Evolutionary conservation across 2,797 vertebrate species (phyloP).

Genomic region (Pempheris klunzingeri): DNA sequence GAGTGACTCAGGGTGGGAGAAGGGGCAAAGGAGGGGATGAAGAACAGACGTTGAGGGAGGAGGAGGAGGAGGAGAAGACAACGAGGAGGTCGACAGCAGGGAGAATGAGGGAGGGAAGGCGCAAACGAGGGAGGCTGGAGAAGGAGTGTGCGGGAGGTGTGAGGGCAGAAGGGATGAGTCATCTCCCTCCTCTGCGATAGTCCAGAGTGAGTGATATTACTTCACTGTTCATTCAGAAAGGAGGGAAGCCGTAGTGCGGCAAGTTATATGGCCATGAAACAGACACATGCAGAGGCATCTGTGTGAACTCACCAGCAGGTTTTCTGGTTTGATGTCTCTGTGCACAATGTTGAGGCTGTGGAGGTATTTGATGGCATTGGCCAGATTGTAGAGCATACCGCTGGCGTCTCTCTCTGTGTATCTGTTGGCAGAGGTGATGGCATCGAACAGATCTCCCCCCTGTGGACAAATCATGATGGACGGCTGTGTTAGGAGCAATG

Average conservation of each 20-base stretch:
- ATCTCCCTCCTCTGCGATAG: constrained; percentile 51
- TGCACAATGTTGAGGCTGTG: constrained; percentile 98
- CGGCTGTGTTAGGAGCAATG: background rate
- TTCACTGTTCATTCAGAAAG: constrained; percentile 67
- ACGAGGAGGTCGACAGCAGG: constrained; percentile 30
- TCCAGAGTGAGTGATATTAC: constrained; percentile 53
- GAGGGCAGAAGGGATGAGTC: constrained; percentile 72
- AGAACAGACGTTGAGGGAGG: background rate
- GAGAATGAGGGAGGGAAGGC: constrained; percentile 22
- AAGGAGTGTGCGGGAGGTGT: constrained; percentile 61
- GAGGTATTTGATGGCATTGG: constrained; percentile 97
- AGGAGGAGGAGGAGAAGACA: constrained; percentile 16
- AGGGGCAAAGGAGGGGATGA: background rate
- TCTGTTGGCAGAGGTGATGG: constrained; percentile 97
- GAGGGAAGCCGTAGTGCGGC: background rate
- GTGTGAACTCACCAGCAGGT: constrained; percentile 91
- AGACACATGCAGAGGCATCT: background rate
- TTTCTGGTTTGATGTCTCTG: constrained; percentile 98
- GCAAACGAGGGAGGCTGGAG: constrained; percentile 34
- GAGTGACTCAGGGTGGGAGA: background rate
- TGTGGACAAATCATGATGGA: constrained; percentile 66
- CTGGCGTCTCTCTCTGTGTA: constrained; percentile 97
- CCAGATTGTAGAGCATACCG: constrained; percentile 98
- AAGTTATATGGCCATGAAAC: constrained; percentile 18
- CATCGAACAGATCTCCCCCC: constrained; percentile 98